Percentiles rank a stretch among this genome's conserved stretches.
phyloP scores from a whole-genome alignment of 2,888 invertebrate genomes.

The Dexiosoma caninum region DNA sequence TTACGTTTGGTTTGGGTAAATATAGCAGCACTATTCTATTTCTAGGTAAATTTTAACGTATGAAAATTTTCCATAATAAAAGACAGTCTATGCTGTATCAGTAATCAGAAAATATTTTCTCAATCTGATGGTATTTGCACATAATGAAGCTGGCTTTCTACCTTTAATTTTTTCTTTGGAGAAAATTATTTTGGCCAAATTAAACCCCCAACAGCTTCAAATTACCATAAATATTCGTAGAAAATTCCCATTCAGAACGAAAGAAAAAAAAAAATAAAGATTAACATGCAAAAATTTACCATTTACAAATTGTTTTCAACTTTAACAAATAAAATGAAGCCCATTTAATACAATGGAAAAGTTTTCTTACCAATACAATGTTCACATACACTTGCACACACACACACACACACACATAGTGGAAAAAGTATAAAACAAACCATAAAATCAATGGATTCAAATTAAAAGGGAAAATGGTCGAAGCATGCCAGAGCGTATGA shows the following conservation, averaged over 20 bases:
- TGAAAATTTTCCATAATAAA: too few species aligned
- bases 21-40: too few species aligned
- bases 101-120: too few species aligned
- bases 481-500: too few species aligned
- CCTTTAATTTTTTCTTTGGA: not conserved
- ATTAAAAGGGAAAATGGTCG: not conserved
- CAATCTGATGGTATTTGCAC: too few species aligned
- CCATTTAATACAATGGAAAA: conserved; percentile 36
- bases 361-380: not conserved
- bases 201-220: not conserved
- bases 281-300: not conserved
- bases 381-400: not conserved
- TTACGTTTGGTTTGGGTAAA: too few species aligned
- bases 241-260: not conserved
- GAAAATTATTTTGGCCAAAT: not conserved
- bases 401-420: not conserved
- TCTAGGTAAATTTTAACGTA: too few species aligned
- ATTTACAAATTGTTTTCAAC: conserved; percentile 44
- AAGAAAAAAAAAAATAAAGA: not conserved
- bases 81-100: too few species aligned
- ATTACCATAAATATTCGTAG: conserved; percentile 11
- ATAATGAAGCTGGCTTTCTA: conserved; percentile 28
- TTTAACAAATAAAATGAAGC: conserved; percentile 27
- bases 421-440: not conserved
- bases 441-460: conserved; percentile 32